phyloP scores from a whole-genome alignment of 2,797 vertebrate genomes.

The Galago senegalensis region DNA sequence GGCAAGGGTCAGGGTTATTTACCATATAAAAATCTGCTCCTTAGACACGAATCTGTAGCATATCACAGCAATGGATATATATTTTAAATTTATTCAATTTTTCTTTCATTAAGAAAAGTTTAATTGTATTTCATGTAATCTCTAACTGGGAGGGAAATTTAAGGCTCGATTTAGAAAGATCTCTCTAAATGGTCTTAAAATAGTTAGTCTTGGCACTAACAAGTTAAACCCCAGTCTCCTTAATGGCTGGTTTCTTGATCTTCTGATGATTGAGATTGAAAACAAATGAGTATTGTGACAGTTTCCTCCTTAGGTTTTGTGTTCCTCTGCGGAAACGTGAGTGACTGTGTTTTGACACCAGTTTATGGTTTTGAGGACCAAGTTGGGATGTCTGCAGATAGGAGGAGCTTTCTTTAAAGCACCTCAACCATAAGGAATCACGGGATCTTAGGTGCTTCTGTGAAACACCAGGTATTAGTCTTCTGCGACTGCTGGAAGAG shows the following conservation, averaged over 20 bases:
- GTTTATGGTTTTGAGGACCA: background rate
- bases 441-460: background rate
- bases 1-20: background rate
- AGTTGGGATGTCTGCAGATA: background rate
- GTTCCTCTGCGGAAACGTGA: background rate
- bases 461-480: background rate
- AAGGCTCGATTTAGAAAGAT: constrained; percentile 52
- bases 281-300: background rate
- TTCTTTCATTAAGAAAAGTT: constrained; percentile 60
- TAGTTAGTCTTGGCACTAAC: background rate
- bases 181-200: constrained; percentile 43
- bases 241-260: background rate
- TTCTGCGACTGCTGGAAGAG: background rate
- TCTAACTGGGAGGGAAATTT: constrained; percentile 49
- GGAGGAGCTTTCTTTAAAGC: background rate
- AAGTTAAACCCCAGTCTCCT: constrained; percentile 27
- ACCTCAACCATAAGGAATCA: background rate
- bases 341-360: background rate
- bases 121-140: constrained; percentile 47
- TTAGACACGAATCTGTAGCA: background rate
- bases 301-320: background rate
- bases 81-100: constrained; percentile 42
- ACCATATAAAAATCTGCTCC: background rate
- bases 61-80: background rate
- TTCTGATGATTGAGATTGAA: background rate